phyloP scores from a whole-genome alignment of 2,888 invertebrate species.

The Thymelicus sylvestris region DNA sequence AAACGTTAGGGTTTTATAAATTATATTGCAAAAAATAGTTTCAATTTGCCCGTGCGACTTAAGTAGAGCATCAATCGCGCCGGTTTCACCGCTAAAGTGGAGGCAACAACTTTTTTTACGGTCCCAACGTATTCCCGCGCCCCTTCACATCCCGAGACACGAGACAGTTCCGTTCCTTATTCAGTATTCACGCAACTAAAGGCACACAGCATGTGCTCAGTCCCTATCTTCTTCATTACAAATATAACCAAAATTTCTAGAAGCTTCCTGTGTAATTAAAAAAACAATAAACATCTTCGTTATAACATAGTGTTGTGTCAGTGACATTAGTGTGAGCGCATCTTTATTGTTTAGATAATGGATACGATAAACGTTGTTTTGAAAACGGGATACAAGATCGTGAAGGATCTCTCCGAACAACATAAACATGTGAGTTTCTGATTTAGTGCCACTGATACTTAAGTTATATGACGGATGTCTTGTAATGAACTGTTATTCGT shows the following conservation, averaged over 20 bases:
- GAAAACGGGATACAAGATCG: conserved; percentile 77
- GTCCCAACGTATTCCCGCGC: conserved; percentile 74
- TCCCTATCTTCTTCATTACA: conserved; percentile 40
- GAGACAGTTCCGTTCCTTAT: conserved; percentile 68
- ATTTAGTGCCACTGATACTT: neutral
- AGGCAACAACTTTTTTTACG: conserved; percentile 79
- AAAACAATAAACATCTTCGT: conserved; percentile 5
- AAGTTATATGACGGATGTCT: neutral
- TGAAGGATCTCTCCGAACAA: conserved; percentile 75
- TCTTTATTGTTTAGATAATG: conserved; percentile 54
- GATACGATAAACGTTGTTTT: conserved; percentile 73
- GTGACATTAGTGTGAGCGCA: conserved; percentile 25
- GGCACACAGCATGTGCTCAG: conserved; percentile 67
- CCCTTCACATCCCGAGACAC: conserved; percentile 66
- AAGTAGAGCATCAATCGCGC: conserved; percentile 67
- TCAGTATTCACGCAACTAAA: conserved; percentile 68
- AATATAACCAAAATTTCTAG: conserved; percentile 1
- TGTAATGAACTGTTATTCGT: too few species aligned
- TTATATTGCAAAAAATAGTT: conserved; percentile 9
- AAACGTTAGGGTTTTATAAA: neutral
- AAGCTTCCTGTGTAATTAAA: neutral
- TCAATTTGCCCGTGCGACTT: conserved; percentile 1
- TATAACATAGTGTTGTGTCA: conserved; percentile 1
- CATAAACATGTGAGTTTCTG: conserved; percentile 69
- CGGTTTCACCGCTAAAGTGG: conserved; percentile 60